Evolutionary conservation across 2,113 vertebrate genomes (phyloP).

Genomic region (Tenrec ecaudatus): DNA sequence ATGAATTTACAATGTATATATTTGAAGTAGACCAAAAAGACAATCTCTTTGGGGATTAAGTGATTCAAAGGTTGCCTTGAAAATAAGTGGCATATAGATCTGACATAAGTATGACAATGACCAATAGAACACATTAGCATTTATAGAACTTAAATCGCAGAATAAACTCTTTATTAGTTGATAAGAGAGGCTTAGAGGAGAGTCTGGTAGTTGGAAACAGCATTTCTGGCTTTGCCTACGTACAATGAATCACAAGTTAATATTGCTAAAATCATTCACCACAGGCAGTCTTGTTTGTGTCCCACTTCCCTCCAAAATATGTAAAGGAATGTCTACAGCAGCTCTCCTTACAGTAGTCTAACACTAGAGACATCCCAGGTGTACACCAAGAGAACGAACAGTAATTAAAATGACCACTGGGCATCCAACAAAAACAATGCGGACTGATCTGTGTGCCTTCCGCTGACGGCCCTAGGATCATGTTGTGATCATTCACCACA

Average conservation of each 20-base stretch:
- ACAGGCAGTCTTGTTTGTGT: neutral
- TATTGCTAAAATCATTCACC: slow-evolving; percentile 38
- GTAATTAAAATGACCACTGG: neutral
- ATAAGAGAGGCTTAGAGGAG: slow-evolving; percentile 2
- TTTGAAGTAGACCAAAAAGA: slow-evolving; percentile 42
- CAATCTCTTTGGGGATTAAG: neutral
- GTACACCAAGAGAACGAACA: neutral
- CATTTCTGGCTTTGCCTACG: neutral
- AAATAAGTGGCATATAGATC: neutral
- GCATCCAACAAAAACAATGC: neutral
- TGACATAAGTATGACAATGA: neutral
- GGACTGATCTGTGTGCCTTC: neutral
- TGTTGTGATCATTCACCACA: neutral
- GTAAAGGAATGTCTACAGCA: neutral
- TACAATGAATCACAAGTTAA: slow-evolving; percentile 46
- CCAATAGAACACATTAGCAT: neutral
- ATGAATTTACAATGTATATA: neutral
- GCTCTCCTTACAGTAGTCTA: neutral
- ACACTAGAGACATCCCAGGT: slow-evolving; percentile 14
- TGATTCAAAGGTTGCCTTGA: neutral
- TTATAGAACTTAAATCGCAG: slow-evolving; percentile 5
- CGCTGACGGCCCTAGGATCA: neutral
- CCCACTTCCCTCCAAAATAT: neutral
- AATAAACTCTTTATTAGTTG: slow-evolving; percentile 18
- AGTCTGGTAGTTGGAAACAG: slow-evolving; percentile 6